Evolutionary conservation across 2,888 invertebrate genomes (phyloP).

Genomic region (Hymenopus coronatus): DNA sequence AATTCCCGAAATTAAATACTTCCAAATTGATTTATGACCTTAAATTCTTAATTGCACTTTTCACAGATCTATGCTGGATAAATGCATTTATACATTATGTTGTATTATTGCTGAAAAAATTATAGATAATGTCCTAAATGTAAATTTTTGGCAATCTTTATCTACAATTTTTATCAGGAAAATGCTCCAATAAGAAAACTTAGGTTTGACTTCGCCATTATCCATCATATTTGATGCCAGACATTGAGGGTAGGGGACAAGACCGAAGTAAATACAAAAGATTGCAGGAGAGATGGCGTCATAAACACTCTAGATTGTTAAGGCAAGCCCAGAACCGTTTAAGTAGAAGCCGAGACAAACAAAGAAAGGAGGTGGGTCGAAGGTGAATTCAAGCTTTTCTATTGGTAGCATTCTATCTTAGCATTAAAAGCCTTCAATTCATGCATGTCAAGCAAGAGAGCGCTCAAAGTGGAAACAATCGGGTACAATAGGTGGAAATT

Average conservation of each 20-base stretch:
- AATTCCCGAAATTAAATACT: too few relatives aligned
- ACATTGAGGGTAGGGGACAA: not conserved
- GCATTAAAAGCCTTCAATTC: constrained; percentile 7
- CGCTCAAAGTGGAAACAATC: constrained; percentile 20
- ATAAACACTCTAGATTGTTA: too few relatives aligned
- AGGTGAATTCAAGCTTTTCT: not conserved
- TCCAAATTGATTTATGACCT: too few relatives aligned
- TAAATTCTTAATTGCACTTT: too few relatives aligned
- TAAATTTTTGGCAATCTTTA: not conserved
- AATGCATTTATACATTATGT: too few relatives aligned
- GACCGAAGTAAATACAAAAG: not conserved
- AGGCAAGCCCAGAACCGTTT: not conserved
- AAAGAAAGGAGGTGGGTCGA: not conserved
- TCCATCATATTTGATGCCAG: not conserved
- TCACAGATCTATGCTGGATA: too few relatives aligned
- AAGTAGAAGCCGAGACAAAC: not conserved
- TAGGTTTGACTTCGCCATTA: not conserved
- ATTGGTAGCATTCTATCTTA: constrained; percentile 2
- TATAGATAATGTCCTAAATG: not conserved
- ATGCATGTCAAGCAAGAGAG: not conserved
- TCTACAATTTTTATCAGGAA: not conserved
- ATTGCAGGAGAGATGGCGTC: not conserved
- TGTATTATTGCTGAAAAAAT: too few relatives aligned
- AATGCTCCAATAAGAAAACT: too few relatives aligned
- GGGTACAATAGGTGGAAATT: constrained; percentile 19